Base-by-base conservation (phyloP, 2,888 invertebrate species). In the Leucophenga montana region DNA sequence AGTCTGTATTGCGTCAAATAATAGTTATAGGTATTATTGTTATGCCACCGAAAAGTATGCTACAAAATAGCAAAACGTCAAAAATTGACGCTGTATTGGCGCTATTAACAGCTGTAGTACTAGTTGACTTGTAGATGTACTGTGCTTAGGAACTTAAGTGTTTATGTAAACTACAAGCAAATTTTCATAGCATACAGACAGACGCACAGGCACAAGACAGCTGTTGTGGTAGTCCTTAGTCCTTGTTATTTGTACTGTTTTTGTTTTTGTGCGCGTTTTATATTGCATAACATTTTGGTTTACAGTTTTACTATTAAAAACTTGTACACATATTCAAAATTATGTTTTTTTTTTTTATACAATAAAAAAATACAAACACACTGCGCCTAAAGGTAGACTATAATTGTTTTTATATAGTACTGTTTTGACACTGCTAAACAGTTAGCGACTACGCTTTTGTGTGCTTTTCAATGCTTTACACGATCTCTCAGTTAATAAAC, bases 351-450 rank as follows among this genome's bases (percentile, higher is more conserved):
- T 11, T 50, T 54, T 50, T 67, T 5, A 20, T 9, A 1, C n/a
- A n/a, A n/a, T 33, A 27, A 33, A 33, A 1, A 59, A 66, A 53
- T 39, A 39, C 1, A 39, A 39, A 39, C 8, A 39, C 39, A 16
- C 18, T 20, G 14, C 53, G 59, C 70, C 68, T 67, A 27, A 67
- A 68, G 44, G 50, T 70, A 71, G 70, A 22, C 66, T 69, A 68
- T 64, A 31, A 13, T 50, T 16, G 56, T 48, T 67, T 20, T 14
- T 14, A 11, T n/a, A n/a, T n/a, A n/a, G 39, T 56, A 59, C 66
- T 54, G 33, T 27, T 44, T 46, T 56, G n/a, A n/a, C 1, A 54
- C 59, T 48, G 46, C 54, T 16, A 14, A 27, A 56, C 48, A 22
- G 11, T 13, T 22, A 4, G 4, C 11, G 22, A 27, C 56, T 56